Conservation (phyloP, 2,113 vertebrate species). For the Rhizomys pruinosus region DNA sequence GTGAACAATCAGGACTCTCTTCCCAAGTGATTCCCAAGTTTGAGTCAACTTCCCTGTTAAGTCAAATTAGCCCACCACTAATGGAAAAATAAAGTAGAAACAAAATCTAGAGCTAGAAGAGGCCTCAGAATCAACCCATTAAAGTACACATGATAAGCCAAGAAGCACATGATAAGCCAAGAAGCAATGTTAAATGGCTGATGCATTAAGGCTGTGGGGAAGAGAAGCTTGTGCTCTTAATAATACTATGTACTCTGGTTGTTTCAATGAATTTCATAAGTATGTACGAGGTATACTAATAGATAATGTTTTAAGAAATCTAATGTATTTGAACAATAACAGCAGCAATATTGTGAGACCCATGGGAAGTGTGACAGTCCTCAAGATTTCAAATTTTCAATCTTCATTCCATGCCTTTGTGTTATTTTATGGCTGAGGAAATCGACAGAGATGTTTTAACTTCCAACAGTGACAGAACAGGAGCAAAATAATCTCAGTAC, state of each 20-base stretch:
- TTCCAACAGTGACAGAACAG: not conserved
- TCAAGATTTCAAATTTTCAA: not conserved
- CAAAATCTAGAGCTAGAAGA: not conserved
- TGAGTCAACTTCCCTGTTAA: too few relatives aligned
- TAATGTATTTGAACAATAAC: not conserved
- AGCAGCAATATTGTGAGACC: not conserved
- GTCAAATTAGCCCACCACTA: too few relatives aligned
- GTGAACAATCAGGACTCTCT: too few relatives aligned
- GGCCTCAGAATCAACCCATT: not conserved
- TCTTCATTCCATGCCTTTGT: too few relatives aligned
- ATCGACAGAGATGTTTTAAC: not conserved
- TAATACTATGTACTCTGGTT: not conserved
- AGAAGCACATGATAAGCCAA: not conserved
- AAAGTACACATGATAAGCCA: not conserved
- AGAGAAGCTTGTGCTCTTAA: not conserved
- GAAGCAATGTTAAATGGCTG: not conserved
- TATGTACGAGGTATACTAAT: not conserved
- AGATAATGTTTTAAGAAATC: not conserved
- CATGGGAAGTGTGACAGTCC: accelerated
- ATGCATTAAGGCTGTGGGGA: not conserved
- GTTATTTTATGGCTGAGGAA: not conserved
- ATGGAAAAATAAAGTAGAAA: not conserved
- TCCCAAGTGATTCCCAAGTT: too few relatives aligned
- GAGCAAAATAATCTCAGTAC: not conserved
- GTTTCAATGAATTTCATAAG: not conserved